phyloP scores from a whole-genome alignment of 2,113 vertebrate genomes.

The Catharus fuscescens region DNA sequence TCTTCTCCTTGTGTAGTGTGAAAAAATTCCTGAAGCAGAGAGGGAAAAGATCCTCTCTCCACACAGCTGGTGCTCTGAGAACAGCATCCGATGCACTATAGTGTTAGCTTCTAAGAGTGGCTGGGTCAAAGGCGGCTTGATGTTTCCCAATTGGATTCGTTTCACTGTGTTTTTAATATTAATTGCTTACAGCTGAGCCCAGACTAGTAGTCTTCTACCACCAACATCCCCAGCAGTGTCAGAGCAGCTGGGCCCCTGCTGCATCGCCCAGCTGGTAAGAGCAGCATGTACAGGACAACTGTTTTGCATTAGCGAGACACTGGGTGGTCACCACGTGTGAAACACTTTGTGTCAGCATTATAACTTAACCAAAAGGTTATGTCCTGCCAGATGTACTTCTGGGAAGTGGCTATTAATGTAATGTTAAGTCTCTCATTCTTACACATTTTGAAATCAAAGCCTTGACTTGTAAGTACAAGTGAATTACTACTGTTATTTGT shows the following conservation, averaged over 20 bases:
- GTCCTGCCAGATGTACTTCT: background rate
- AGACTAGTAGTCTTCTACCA: background rate
- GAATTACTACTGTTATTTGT: background rate
- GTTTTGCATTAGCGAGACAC: background rate
- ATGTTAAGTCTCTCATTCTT: background rate
- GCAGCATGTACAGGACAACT: background rate
- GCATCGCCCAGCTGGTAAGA: background rate
- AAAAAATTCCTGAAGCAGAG: background rate
- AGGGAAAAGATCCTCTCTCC: background rate
- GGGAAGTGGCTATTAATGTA: background rate
- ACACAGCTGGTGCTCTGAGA: background rate
- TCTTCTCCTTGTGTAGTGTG: background rate
- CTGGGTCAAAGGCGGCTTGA: background rate
- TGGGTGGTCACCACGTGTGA: background rate
- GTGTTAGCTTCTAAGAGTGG: background rate
- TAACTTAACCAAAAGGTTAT: background rate
- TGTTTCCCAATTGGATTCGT: background rate
- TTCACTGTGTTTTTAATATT: background rate
- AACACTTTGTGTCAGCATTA: background rate
- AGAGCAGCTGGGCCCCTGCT: background rate
- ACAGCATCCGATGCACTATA: background rate
- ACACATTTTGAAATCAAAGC: constrained; percentile 9
- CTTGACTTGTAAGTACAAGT: background rate
- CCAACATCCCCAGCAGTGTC: background rate
- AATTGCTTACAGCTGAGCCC: background rate